These are phyloP conservation scores for Graphium colonna DNA, from an alignment of 2,888 invertebrate species.

Conservation along the genomic window DNA sequence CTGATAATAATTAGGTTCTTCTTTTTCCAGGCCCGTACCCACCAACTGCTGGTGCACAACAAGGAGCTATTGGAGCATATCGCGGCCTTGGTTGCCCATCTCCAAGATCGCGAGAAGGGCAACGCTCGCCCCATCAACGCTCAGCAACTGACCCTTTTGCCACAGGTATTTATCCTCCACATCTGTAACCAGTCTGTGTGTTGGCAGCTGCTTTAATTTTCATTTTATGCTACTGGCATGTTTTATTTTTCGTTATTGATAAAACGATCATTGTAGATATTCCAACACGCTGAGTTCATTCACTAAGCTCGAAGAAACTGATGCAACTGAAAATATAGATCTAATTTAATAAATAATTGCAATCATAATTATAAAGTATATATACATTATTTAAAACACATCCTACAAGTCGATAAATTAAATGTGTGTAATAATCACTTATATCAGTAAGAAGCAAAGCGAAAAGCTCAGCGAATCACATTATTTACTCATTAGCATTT, in stretches of 20 bases:
- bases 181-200: not conserved
- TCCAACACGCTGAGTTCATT: too few relatives aligned
- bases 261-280: too few relatives aligned
- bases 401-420: too few relatives aligned
- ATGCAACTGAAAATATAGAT: too few relatives aligned
- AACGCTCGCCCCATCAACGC: slow-evolving; percentile 74
- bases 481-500: not conserved
- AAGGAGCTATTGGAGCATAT: slow-evolving; percentile 97
- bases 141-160: slow-evolving; percentile 83
- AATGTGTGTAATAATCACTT: not conserved
- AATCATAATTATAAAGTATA: too few relatives aligned
- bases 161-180: slow-evolving; percentile 75
- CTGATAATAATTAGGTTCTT: not conserved
- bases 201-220: too few relatives aligned
- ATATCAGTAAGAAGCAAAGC: not conserved
- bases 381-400: too few relatives aligned
- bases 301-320: too few relatives aligned
- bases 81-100: slow-evolving; percentile 91
- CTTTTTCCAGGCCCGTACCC: slow-evolving; percentile 86
- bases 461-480: not conserved
- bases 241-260: too few relatives aligned
- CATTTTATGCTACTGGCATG: too few relatives aligned
- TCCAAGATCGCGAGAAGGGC: slow-evolving; percentile 91
- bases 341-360: too few relatives aligned
- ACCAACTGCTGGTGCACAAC: slow-evolving; percentile 96